A percentile compares a stretch with the other conserved stretches of the same genome.
Evolutionary conservation across 1,140 invertebrate genomes (phyloP).

Genomic region (Drosophila nigrodunni): DNA sequence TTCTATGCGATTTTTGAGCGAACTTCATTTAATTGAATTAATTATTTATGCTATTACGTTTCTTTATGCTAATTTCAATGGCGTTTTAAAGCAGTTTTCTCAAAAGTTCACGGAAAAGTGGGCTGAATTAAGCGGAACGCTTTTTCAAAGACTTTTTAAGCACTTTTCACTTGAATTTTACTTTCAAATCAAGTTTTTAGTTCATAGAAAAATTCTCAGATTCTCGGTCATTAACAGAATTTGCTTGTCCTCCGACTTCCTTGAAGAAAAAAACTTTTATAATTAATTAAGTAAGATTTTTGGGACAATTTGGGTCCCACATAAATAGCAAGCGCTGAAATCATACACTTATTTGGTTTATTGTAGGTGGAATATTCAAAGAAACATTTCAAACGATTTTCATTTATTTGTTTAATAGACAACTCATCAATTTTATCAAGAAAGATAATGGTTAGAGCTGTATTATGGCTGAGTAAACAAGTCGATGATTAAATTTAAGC

Average conservation of each 20-base stretch:
- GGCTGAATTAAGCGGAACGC: neutral
- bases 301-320: neutral
- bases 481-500: neutral
- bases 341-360: too few species aligned
- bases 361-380: too few species aligned
- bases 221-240: conserved; percentile 2
- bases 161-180: conserved; percentile 44
- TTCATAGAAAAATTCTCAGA: conserved; percentile 35
- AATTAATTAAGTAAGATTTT: conserved; percentile 13
- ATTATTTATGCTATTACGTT: conserved; percentile 52
- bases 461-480: too few species aligned
- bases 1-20: conserved; percentile 52
- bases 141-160: conserved; percentile 11
- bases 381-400: neutral
- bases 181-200: conserved; percentile 58
- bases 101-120: conserved; percentile 1
- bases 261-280: conserved; percentile 10
- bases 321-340: too few species aligned
- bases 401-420: neutral
- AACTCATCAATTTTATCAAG: neutral
- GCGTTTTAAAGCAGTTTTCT: conserved; percentile 20
- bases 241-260: neutral
- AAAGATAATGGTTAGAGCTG: neutral
- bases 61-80: conserved; percentile 66
- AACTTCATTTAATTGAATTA: conserved; percentile 71